These are phyloP conservation scores for Crioceris asparagi DNA, from an alignment of 2,888 invertebrate genomes.

Conservation along the genomic window DNA sequence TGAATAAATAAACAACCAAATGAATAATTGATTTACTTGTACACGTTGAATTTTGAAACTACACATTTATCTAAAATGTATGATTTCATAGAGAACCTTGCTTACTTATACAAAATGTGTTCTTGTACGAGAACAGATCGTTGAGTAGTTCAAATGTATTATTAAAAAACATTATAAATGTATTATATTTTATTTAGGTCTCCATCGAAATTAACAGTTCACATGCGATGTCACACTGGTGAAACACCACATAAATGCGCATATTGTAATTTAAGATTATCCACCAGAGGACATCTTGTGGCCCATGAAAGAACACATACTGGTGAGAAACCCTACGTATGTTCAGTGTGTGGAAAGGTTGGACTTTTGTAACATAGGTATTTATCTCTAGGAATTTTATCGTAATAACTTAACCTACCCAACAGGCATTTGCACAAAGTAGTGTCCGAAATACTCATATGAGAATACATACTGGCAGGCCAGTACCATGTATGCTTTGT, in stretches of 20 bases:
- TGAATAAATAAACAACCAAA: no score
- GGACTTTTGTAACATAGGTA: background rate
- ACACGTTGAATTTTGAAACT: no score
- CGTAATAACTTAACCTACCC: background rate
- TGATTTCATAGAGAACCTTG: no score
- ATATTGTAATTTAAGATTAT: constrained; percentile 26
- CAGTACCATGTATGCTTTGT: constrained; percentile 31
- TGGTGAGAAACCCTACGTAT: constrained; percentile 29
- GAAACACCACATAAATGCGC: constrained; percentile 30
- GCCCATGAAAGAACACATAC: constrained; percentile 31
- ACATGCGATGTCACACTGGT: constrained; percentile 30
- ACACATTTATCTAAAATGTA: no score
- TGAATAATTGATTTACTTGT: no score
- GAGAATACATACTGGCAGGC: constrained; percentile 30
- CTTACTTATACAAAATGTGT: no score
- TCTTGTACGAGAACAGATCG: no score
- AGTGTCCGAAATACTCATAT: constrained; percentile 32
- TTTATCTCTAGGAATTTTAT: background rate
- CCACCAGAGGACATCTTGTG: constrained; percentile 25
- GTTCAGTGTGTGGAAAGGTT: constrained; percentile 31
- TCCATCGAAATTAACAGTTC: constrained; percentile 21
- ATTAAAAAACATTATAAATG: background rate
- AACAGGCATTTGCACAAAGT: constrained; percentile 28
- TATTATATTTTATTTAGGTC: constrained; percentile 10
- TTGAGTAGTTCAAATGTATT: background rate